Evolutionary conservation across 2,888 invertebrate species (phyloP).

Genomic region (Acleris sparsana): DNA sequence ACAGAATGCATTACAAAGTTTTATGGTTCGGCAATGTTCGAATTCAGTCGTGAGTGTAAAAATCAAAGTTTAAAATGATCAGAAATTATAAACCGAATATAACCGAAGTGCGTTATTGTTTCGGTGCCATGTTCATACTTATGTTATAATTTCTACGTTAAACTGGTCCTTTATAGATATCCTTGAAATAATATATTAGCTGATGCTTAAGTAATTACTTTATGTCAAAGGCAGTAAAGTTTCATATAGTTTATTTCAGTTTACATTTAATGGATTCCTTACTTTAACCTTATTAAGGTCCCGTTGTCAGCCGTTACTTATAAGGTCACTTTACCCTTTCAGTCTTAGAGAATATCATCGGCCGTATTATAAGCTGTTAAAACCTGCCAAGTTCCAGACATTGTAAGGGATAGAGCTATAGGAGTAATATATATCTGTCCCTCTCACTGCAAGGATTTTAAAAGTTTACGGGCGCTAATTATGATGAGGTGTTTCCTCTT

Average conservation of each 20-base stretch:
- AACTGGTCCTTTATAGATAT: conserved; percentile 19
- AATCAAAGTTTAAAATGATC: too few relatives aligned
- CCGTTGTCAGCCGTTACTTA: conserved; percentile 6
- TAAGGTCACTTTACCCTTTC: conserved; percentile 30
- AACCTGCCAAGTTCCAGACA: too few relatives aligned
- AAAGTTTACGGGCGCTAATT: too few relatives aligned
- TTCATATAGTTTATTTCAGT: not conserved
- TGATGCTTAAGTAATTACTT: not conserved
- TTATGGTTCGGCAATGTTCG: too few relatives aligned
- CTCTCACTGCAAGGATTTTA: too few relatives aligned
- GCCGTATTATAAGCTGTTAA: not conserved
- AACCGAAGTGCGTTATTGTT: too few relatives aligned
- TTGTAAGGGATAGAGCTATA: too few relatives aligned
- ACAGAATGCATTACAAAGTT: not conserved
- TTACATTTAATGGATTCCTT: not conserved
- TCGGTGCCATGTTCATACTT: not conserved
- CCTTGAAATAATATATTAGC: not conserved
- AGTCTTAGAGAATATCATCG: conserved; percentile 23
- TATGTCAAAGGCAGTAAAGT: conserved; percentile 4
- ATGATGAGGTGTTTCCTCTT: too few relatives aligned
- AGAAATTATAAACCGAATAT: too few relatives aligned
- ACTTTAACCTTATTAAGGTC: not conserved
- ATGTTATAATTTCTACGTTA: not conserved
- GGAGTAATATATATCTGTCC: too few relatives aligned
- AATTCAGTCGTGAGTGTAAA: too few relatives aligned